A percentile compares a stretch with the other conserved stretches of the same genome.
Evolutionary conservation across 2,888 invertebrate species (phyloP).

Genomic region (Andrena bucephala): DNA sequence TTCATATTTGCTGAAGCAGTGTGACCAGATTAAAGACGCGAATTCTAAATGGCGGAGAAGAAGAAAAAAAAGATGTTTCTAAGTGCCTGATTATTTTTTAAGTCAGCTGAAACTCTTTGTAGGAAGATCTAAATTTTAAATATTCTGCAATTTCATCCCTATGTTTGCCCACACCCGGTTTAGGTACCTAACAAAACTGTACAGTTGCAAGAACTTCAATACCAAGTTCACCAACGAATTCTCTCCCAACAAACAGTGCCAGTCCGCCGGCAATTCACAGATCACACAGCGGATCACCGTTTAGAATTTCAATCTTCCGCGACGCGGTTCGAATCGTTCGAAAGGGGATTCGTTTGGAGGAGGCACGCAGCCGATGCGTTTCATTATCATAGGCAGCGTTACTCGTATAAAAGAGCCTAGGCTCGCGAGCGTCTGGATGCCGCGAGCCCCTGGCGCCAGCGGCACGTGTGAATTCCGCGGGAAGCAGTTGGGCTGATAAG

Average conservation of each 20-base stretch:
- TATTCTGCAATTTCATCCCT: background rate
- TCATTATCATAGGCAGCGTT: constrained; percentile 39
- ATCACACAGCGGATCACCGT: constrained; percentile 11
- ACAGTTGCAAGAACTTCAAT: too few relatives aligned
- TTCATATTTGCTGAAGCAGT: too few relatives aligned
- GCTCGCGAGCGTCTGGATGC: constrained; percentile 33
- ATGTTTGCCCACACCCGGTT: background rate
- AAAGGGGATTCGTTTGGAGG: constrained; percentile 27
- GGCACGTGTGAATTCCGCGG: constrained; percentile 47
- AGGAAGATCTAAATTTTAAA: too few relatives aligned
- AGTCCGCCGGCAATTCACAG: constrained; percentile 3
- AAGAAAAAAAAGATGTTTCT: too few relatives aligned
- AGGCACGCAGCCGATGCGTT: constrained; percentile 16
- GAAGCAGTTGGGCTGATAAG: constrained; percentile 48
- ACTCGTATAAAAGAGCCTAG: constrained; percentile 19
- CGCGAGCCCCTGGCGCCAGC: constrained; percentile 47
- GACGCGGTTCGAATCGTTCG: background rate
- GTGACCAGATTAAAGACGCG: too few relatives aligned
- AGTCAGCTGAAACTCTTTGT: too few relatives aligned
- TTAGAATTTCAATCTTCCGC: constrained; percentile 21
- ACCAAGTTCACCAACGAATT: background rate
- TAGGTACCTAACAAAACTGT: too few relatives aligned
- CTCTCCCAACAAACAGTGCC: background rate
- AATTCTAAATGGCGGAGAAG: too few relatives aligned
- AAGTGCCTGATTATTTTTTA: too few relatives aligned